Base-by-base conservation (phyloP, 2,113 vertebrate species). In the Mormyrus iriodes region DNA sequence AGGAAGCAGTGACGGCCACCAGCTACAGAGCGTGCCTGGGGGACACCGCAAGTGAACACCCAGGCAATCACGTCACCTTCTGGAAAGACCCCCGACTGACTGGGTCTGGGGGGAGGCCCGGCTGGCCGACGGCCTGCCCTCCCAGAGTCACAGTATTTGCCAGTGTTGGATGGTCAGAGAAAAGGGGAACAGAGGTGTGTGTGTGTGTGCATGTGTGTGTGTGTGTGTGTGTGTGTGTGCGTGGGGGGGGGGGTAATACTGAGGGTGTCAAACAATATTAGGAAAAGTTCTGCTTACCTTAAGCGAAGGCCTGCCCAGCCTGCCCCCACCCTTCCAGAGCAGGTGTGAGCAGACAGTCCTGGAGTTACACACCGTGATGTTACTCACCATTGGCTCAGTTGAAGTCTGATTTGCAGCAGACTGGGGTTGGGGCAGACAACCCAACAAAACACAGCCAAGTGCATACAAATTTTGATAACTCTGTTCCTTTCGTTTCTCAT, bases 401-500 rank as follows among this genome's bases (percentile, higher is more conserved):
- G 89, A 92, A 90, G 91, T 91, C 91, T 94, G 94, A 96, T 95
- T 95, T 95, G 95, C 93, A 93, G 90, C 94, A 91, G 92, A 90
- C 91, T 27, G 91, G 91, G 90, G 90, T 91, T n/a, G n/a, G n/a
- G n/a, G n/a, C n/a, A n/a, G n/a, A 88, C 94, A 93, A 94, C 92
- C 93, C 93, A 91, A 89, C 93, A 93, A 91, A 93, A 79, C 35
- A 42, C 73, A 79, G 61, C 61, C 61, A 31, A 69, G 73, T 39
- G 31, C 73, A 79, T 42, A 2, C 35, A 19, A 79, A 79, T 35
- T 79, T 42, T 79, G 35, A 79, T 69, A 69, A 69, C 61, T 69
- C 58, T 65, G n/a, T 27, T 27, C 61, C 61, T 27, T n/a, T 69
- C 42, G 35, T 35, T 35, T 21, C 53, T 58, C 31, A 82, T 44